Conservation (phyloP, 2,888 invertebrate species). For the Plebejus anna region DNA sequence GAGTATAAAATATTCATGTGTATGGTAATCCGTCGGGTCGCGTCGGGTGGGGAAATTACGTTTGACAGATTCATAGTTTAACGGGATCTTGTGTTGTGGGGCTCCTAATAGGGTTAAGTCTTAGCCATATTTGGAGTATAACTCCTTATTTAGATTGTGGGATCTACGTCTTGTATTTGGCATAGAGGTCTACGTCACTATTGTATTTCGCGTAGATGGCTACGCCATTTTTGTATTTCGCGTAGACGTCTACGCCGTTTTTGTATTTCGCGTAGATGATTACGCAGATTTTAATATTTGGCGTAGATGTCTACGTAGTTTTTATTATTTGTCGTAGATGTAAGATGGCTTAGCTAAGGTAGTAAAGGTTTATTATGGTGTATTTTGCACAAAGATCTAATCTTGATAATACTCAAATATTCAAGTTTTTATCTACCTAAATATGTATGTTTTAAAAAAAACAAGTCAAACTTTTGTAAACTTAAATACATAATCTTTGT, state of each 20-base stretch:
- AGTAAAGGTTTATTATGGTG: too few relatives aligned
- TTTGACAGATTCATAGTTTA: slow-evolving; percentile 46
- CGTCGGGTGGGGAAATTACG: slow-evolving; percentile 38
- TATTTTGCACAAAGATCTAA: too few relatives aligned
- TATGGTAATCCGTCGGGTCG: slow-evolving; percentile 64
- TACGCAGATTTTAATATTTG: too few relatives aligned
- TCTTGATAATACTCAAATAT: too few relatives aligned
- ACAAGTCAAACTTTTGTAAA: background rate
- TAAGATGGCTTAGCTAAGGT: too few relatives aligned
- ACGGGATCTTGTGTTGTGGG: slow-evolving; percentile 33
- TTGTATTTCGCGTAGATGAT: too few relatives aligned
- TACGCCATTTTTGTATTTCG: background rate
- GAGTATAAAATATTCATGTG: slow-evolving; percentile 76
- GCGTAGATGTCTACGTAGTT: too few relatives aligned
- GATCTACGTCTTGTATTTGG: background rate
- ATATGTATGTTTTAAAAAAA: background rate
- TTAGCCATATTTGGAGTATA: background rate
- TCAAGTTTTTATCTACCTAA: background rate
- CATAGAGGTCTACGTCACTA: background rate
- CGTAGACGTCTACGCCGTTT: background rate
- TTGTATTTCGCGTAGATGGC: background rate
- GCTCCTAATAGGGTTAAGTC: slow-evolving; percentile 10
- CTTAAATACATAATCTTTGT: background rate
- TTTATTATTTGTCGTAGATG: too few relatives aligned
- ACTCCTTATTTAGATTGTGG: background rate